A percentile compares a stretch with the other conserved stretches of the same genome.
phyloP scores from a whole-genome alignment of 2,113 vertebrate genomes.

The Rhinolophus ferrumequinum region DNA sequence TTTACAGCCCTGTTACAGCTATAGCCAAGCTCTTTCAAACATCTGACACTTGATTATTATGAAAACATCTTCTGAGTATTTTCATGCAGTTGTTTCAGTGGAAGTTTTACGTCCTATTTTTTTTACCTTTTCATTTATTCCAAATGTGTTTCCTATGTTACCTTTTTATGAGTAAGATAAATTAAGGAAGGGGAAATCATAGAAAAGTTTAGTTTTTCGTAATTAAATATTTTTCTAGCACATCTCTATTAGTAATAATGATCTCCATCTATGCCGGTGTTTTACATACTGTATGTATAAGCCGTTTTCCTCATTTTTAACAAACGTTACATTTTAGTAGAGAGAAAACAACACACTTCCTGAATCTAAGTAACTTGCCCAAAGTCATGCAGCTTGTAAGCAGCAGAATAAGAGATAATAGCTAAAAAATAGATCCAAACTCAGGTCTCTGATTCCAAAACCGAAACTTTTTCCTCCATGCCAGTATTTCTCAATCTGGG shows the following conservation, averaged over 20 bases:
- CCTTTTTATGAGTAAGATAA: constrained; percentile 10
- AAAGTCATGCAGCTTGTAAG: background rate
- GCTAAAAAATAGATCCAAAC: background rate
- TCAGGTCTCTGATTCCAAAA: background rate
- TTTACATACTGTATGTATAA: background rate
- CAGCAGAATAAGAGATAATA: background rate
- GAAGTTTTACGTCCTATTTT: constrained; percentile 16
- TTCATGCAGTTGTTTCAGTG: background rate
- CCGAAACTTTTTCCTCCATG: background rate
- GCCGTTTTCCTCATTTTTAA: constrained; percentile 10
- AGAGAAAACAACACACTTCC: background rate
- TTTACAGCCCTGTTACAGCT: background rate
- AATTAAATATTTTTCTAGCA: constrained; percentile 26
- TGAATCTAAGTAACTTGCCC: constrained; percentile 42
- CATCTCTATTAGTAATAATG: background rate
- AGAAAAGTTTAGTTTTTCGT: constrained; percentile 31
- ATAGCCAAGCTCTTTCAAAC: constrained; percentile 12
- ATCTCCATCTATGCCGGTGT: background rate
- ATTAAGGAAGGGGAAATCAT: background rate
- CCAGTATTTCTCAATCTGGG: background rate
- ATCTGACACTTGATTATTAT: background rate
- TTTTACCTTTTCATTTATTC: background rate
- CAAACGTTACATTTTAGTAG: constrained; percentile 17
- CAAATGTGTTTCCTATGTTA: background rate
- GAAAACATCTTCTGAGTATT: background rate